These are phyloP conservation scores for Drosophila monieri DNA, from an alignment of 2,888 invertebrate species.

Conservation along the genomic window DNA sequence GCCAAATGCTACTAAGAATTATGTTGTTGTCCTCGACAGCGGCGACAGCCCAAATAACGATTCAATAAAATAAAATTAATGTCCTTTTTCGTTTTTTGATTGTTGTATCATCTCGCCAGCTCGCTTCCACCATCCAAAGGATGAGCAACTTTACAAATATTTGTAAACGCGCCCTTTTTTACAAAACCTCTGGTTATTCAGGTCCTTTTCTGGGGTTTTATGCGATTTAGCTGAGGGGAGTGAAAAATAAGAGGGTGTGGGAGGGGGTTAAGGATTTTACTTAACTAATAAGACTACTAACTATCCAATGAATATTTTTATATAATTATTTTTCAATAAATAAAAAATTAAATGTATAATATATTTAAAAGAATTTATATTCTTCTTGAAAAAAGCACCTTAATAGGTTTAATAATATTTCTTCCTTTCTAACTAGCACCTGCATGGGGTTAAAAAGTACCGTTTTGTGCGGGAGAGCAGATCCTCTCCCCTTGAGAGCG, in stretches of 20 bases:
- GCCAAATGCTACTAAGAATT: constrained; percentile 72
- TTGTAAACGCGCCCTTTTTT: constrained; percentile 78
- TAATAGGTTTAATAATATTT: no score
- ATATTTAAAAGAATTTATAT: no score
- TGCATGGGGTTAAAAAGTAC: no score
- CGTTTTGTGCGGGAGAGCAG: no score
- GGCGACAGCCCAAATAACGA: constrained; percentile 26
- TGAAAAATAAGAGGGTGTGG: background rate
- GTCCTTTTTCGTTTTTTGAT: constrained; percentile 33
- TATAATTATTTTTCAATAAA: no score
- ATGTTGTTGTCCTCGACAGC: constrained; percentile 64
- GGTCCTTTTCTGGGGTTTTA: constrained; percentile 7
- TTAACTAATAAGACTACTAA: no score
- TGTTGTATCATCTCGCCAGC: constrained; percentile 33
- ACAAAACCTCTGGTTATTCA: constrained; percentile 8
- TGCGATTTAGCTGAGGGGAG: background rate
- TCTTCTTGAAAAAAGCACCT: no score
- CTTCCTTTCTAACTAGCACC: no score
- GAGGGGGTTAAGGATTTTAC: background rate
- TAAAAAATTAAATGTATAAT: no score
- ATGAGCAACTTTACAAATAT: constrained; percentile 69
- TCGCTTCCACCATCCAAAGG: constrained; percentile 52
- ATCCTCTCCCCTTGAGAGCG: no score
- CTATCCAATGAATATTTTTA: no score
- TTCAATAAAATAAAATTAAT: constrained; percentile 44